Evolutionary conservation across 2,797 vertebrate species (phyloP).

Genomic region (Macropus fuliginosus): DNA sequence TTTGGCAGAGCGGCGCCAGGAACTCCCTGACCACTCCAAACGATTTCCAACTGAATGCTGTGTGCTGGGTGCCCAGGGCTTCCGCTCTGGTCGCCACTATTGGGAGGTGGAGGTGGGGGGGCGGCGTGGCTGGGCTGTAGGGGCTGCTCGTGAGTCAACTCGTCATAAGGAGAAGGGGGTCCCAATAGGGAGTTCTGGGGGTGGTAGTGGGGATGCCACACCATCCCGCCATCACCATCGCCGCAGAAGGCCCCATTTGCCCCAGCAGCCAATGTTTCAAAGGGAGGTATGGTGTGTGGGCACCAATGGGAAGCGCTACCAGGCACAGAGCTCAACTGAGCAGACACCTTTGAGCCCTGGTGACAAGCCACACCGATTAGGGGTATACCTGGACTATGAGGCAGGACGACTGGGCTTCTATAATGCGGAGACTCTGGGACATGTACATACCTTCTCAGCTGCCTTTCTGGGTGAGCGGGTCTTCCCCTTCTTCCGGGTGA

Average conservation of each 20-base stretch:
- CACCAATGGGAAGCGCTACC: constrained; percentile 83
- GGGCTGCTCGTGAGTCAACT: constrained; percentile 79
- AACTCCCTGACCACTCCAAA: constrained; percentile 80
- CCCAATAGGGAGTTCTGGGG: constrained; percentile 62
- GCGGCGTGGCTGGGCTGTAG: constrained; percentile 83
- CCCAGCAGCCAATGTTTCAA: constrained; percentile 73
- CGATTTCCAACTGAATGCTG: constrained; percentile 81
- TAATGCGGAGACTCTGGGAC: constrained; percentile 84
- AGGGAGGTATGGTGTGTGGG: constrained; percentile 85
- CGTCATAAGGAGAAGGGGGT: constrained; percentile 81
- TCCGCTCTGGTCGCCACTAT: constrained; percentile 83
- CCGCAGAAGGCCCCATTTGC: constrained; percentile 75
- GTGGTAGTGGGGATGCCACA: constrained; percentile 72
- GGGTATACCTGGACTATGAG: constrained; percentile 86
- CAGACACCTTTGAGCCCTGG: constrained; percentile 79
- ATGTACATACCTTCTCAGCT: constrained; percentile 86
- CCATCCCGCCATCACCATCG: constrained; percentile 79
- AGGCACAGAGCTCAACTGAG: constrained; percentile 82
- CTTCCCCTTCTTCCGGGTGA: constrained; percentile 85
- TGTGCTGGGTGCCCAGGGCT: constrained; percentile 81
- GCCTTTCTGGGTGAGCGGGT: constrained; percentile 83
- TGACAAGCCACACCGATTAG: constrained; percentile 82
- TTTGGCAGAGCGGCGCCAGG: constrained; percentile 80
- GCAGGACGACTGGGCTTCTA: constrained; percentile 85
- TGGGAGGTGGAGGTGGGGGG: constrained; percentile 86